Evolutionary conservation across 2,797 vertebrate genomes (phyloP).

Genomic region (Odontamblyopus rebecca): DNA sequence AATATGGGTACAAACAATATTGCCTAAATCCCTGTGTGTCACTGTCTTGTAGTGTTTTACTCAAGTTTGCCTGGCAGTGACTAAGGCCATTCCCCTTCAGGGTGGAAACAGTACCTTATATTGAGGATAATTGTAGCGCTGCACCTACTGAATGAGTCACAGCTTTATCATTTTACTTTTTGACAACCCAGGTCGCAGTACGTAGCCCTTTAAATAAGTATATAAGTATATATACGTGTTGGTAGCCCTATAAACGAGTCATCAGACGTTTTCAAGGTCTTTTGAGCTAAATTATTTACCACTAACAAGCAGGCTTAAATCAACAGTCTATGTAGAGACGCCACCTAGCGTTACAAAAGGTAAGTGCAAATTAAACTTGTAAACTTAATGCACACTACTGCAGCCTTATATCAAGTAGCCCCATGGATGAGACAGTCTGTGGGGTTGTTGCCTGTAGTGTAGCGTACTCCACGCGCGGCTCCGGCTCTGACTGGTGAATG

Average conservation of each 20-base stretch:
- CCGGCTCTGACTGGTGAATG: conserved; percentile 4
- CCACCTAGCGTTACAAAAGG: conserved; percentile 1
- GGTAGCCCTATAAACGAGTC: background rate
- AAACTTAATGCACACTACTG: background rate
- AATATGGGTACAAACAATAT: background rate
- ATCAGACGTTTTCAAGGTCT: background rate
- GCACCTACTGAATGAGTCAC: too few species aligned
- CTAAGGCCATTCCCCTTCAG: too few species aligned
- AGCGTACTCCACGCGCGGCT: too few species aligned
- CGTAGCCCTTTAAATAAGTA: too few species aligned
- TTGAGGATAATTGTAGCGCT: too few species aligned
- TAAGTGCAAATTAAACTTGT: background rate
- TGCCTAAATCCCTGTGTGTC: background rate
- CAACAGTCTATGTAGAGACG: background rate
- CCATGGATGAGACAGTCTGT: too few species aligned
- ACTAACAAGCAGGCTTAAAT: background rate
- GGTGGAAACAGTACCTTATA: too few species aligned
- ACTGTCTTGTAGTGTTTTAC: background rate
- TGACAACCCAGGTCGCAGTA: too few species aligned
- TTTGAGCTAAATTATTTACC: background rate
- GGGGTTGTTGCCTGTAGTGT: too few species aligned
- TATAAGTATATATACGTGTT: too few species aligned
- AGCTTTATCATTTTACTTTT: too few species aligned
- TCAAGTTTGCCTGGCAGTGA: background rate
- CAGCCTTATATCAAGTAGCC: too few species aligned